Conservation (phyloP, 2,113 vertebrate genomes). For the Girardinichthys multiradiatus region DNA sequence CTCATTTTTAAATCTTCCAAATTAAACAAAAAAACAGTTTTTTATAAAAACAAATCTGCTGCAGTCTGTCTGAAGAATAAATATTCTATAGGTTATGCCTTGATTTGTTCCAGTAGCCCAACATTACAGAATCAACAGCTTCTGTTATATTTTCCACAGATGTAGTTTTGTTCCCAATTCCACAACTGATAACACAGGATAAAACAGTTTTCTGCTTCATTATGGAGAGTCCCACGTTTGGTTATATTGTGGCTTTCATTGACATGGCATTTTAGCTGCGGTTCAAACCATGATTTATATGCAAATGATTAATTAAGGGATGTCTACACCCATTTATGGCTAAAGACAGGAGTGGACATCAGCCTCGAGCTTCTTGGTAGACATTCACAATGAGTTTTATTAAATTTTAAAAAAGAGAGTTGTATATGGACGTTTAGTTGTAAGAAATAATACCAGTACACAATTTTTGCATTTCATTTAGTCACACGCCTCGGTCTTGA, state of each 20-base stretch:
- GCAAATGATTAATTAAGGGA: conserved; percentile 12
- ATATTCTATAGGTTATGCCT: neutral
- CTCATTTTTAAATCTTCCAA: neutral
- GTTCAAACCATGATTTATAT: conserved; percentile 8
- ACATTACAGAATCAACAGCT: neutral
- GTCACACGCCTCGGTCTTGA: neutral
- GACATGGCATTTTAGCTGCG: neutral
- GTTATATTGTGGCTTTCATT: neutral
- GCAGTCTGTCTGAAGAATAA: no score
- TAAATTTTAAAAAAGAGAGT: neutral
- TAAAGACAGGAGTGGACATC: neutral
- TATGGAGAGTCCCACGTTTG: neutral
- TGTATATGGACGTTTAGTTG: neutral
- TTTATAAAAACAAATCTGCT: no score
- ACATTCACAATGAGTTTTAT: neutral
- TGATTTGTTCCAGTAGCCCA: neutral
- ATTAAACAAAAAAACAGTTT: neutral
- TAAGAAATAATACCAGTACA: neutral
- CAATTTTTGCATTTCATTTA: neutral
- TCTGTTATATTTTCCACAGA: neutral
- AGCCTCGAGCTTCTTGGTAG: neutral
- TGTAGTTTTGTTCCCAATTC: neutral
- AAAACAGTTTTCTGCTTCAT: neutral
- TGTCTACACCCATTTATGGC: conserved; percentile 7
- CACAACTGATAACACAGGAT: neutral